Base-by-base conservation (phyloP, 2,888 invertebrate genomes). In the Drosophila greeni region DNA sequence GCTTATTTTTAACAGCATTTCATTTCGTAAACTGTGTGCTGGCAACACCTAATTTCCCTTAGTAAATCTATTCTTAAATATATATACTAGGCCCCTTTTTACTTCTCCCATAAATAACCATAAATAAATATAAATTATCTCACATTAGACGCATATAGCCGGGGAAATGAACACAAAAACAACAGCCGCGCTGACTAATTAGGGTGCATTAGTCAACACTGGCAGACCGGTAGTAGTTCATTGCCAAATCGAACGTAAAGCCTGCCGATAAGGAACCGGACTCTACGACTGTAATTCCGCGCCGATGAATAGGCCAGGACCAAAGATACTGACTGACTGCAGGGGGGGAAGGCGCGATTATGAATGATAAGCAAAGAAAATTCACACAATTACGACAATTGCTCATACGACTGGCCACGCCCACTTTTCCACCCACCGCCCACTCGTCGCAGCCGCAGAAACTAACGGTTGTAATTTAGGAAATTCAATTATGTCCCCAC, bases 351-450 rank as follows among this genome's bases (percentile, higher is more conserved):
- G 45, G 52, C 47, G 75, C 64, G 77, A 69, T 81, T 78, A 81
- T 79, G 79, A 79, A 70, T 76, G 78, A 78, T 78, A 78, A 70
- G 76, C 74, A 74, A 81, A 78, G 76, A 68, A 67, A 81, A 75
- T 81, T 43, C 61, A 62, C 75, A 77, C 81, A 81, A 78, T 81
- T 81, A 78, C 70, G 66, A 64, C 78, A 81, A 79, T 81, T 78
- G 76, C 74, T 72, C 66, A 73, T 73, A 71, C 67, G 65, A 45
- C 52, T 5, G 40, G 43, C 55, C 56, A 58, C 69, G 69, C 62
- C 69, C 42, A 57, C 51, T 36, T 12, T 34, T 33, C 43, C 43
- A 8, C 16, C 23, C 36, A 9, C 40, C 55, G 39, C 34, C 29
- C 20, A 29, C 26, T 49, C 49, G 16, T 9, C 16, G 58, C 20